phyloP scores from a whole-genome alignment of 2,888 invertebrate species.

The Parasteatoda lunata region DNA sequence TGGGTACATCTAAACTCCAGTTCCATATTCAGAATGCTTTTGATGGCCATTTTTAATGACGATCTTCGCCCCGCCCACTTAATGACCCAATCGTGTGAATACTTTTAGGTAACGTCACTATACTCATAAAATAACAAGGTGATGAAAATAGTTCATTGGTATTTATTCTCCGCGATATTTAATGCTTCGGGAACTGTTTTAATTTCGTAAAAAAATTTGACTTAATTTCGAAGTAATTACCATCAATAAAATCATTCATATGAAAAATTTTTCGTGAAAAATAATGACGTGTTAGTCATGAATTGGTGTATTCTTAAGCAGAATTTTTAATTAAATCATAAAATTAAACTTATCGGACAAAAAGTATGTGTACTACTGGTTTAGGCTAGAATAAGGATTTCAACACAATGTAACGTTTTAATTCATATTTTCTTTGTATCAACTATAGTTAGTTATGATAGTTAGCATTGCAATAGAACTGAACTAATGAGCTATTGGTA shows the following conservation, averaged over 20 bases:
- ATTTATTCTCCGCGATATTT: constrained; percentile 3
- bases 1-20: constrained; percentile 1
- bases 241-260: not conserved
- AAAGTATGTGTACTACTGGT: too few species aligned
- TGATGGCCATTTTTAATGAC: constrained; percentile 54
- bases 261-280: too few species aligned
- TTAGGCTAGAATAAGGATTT: too few species aligned
- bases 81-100: constrained; percentile 17
- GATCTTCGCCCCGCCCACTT: constrained; percentile 36
- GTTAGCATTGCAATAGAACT: too few species aligned
- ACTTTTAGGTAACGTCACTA: constrained; percentile 22
- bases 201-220: not conserved
- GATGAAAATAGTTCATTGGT: not conserved
- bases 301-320: too few species aligned
- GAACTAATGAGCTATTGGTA: too few species aligned
- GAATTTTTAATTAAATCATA: too few species aligned
- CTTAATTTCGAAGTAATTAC: not conserved
- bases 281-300: too few species aligned
- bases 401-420: too few species aligned
- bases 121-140: constrained; percentile 1
- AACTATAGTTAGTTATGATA: too few species aligned
- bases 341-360: too few species aligned
- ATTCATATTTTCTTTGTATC: too few species aligned
- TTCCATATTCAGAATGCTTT: constrained; percentile 35
- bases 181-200: not conserved